These are phyloP conservation scores for Axis porcinus DNA, from an alignment of 2,113 vertebrate genomes.

Conservation along the genomic window DNA sequence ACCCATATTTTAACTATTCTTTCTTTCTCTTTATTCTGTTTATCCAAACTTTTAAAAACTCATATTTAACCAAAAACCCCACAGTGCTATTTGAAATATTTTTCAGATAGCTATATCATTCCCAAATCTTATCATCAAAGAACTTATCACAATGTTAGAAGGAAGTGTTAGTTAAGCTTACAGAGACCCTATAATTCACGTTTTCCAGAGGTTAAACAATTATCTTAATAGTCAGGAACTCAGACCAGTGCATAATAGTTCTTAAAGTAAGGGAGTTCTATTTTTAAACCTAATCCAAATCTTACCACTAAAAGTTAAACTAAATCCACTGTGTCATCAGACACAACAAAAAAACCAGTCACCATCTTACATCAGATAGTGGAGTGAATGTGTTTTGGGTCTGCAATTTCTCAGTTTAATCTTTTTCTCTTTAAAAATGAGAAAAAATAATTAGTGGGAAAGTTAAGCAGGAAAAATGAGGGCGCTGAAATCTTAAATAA, in stretches of 20 bases:
- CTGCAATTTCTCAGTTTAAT: neutral
- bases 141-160: neutral
- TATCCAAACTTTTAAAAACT: neutral
- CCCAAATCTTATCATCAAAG: slow-evolving; percentile 9
- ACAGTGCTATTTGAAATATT: neutral
- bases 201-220: neutral
- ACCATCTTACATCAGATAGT: neutral
- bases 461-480: slow-evolving; percentile 22
- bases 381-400: neutral
- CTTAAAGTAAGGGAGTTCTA: neutral
- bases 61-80: neutral
- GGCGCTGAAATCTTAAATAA: slow-evolving; percentile 41
- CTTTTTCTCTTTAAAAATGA: slow-evolving; percentile 13
- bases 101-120: neutral
- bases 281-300: neutral
- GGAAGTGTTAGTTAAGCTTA: neutral
- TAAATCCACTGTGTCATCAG: neutral
- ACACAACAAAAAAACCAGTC: neutral
- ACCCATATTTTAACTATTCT: neutral
- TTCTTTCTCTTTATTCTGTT: neutral
- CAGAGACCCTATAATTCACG: neutral
- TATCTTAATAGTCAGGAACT: neutral
- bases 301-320: neutral
- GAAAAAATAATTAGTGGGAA: neutral
- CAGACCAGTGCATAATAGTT: neutral